Evolutionary conservation across 35 echinoderm and acorn worm genomes (phyloP).

Genomic region (Lytechinus variegatus): DNA sequence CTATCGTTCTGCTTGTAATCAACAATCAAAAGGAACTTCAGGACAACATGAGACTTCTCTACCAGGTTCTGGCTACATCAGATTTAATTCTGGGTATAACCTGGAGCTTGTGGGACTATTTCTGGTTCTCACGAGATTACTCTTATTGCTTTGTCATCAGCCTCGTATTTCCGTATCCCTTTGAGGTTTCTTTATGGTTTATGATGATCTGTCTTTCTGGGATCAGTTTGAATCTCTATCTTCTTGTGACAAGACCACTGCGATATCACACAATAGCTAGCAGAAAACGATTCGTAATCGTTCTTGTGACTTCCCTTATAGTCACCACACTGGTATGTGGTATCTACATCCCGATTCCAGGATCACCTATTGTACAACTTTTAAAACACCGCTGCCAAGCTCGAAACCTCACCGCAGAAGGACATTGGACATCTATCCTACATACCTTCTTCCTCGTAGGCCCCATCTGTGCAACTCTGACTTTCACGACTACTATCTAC

Average conservation of each 20-base stretch:
- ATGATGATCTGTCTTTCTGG: background rate
- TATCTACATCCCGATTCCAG: background rate
- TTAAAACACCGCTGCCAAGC: background rate
- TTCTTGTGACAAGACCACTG: background rate
- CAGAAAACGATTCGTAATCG: background rate
- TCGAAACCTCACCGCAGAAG: background rate
- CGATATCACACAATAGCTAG: background rate
- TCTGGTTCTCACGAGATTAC: background rate
- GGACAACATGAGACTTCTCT: background rate
- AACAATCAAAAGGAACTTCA: background rate
- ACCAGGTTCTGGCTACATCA: background rate
- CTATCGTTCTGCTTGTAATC: background rate
- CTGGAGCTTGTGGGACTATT: background rate
- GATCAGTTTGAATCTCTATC: background rate
- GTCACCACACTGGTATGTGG: background rate
- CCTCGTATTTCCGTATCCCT: background rate
- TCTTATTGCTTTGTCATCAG: background rate
- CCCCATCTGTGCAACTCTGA: background rate
- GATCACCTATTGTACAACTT: background rate
- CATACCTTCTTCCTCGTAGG: background rate
- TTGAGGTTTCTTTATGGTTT: background rate
- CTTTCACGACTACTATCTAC: background rate
- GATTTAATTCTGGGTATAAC: background rate
- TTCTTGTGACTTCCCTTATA: background rate
- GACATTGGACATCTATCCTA: background rate